Conservation (phyloP, 2,888 invertebrate species). For the Heliconius hortense region DNA sequence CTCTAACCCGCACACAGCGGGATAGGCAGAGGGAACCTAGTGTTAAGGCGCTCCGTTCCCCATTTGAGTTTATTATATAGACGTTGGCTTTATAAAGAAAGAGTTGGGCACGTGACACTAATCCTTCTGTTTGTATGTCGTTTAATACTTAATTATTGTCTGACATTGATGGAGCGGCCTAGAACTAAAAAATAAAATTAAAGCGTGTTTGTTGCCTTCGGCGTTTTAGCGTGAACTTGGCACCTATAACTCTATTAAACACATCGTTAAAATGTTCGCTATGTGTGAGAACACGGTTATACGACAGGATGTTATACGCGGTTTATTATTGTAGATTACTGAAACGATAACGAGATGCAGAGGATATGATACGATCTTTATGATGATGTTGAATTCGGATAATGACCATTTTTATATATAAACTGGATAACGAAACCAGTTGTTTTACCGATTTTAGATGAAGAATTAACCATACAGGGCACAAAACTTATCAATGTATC, state of each 20-base stretch:
- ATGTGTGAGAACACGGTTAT: constrained; percentile 14
- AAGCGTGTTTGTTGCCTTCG: constrained; percentile 7
- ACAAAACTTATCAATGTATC: background rate
- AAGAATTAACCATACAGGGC: too few species aligned
- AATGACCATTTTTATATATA: background rate
- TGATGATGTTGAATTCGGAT: background rate
- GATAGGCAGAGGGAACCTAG: too few species aligned
- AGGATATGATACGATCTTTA: background rate
- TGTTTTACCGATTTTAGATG: background rate
- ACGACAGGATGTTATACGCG: constrained; percentile 17
- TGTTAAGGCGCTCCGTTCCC: background rate
- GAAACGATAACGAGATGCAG: background rate
- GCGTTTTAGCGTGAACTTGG: constrained; percentile 9
- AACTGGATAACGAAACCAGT: background rate
- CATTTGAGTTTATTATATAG: too few species aligned
- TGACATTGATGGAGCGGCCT: constrained; percentile 11
- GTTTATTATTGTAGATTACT: constrained; percentile 7
- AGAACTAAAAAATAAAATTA: constrained; percentile 2
- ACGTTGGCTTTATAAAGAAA: background rate
- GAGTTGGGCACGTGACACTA: constrained; percentile 5
- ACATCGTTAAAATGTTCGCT: constrained; percentile 11
- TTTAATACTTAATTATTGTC: background rate
- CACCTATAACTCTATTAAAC: constrained; percentile 10
- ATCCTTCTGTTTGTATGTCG: background rate
- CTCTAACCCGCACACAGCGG: too few species aligned